These are phyloP conservation scores for Physocephala rufipes DNA, from an alignment of 2,888 invertebrate species.

Conservation along the genomic window DNA sequence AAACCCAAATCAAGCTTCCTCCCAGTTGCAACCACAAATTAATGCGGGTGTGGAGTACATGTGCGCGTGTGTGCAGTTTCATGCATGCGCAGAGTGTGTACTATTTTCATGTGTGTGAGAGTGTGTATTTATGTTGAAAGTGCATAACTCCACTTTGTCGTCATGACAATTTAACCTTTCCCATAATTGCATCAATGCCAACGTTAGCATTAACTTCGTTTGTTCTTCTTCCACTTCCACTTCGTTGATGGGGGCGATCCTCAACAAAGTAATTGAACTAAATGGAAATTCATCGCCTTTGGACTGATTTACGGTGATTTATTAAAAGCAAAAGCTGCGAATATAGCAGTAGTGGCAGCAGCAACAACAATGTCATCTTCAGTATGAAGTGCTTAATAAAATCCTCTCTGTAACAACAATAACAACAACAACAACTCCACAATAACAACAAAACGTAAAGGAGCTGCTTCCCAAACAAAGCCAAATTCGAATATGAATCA, in stretches of 20 bases:
- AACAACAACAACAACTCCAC: slow-evolving; percentile 1
- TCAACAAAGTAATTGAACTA: slow-evolving; percentile 34
- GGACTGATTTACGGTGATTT: slow-evolving; percentile 29
- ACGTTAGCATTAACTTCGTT: not conserved
- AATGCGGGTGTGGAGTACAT: not conserved
- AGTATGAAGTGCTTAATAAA: not conserved
- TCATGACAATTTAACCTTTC: slow-evolving; percentile 27
- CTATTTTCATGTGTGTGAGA: slow-evolving; percentile 1
- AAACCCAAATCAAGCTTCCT: not conserved
- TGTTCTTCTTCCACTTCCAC: too few species aligned
- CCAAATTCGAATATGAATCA: not conserved
- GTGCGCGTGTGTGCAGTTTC: not conserved
- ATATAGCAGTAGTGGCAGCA: not conserved
- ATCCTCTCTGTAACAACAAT: not conserved
- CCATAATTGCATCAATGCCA: not conserved
- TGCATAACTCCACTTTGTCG: slow-evolving; percentile 31
- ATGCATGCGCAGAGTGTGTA: too few species aligned
- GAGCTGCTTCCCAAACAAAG: not conserved
- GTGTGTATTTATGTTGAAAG: slow-evolving; percentile 22
- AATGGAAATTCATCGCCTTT: slow-evolving; percentile 28
- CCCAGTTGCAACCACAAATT: not conserved
- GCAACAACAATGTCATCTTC: not conserved
- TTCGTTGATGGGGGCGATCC: not conserved
- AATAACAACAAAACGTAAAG: not conserved
- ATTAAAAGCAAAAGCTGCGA: not conserved